phyloP scores from a whole-genome alignment of 2,113 vertebrate species.

The Ardeotis arabs region DNA sequence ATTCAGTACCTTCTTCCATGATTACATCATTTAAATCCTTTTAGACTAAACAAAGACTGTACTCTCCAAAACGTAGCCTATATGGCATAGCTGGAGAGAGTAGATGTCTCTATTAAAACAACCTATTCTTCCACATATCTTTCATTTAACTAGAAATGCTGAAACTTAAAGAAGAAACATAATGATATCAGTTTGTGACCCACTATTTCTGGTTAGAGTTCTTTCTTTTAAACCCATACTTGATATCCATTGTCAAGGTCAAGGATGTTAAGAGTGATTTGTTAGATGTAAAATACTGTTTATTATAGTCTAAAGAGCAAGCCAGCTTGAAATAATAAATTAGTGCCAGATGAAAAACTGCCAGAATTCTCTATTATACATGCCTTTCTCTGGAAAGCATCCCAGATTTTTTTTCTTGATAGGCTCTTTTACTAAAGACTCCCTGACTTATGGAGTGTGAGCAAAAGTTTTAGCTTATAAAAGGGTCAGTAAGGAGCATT shows the following conservation, averaged over 20 bases:
- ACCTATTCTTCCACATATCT: background rate
- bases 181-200: constrained; percentile 21
- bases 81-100: background rate
- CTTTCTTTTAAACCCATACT: constrained; percentile 17
- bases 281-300: constrained; percentile 52
- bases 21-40: background rate
- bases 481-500: constrained; percentile 48
- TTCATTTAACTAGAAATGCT: background rate
- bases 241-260: constrained; percentile 62
- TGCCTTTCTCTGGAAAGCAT: constrained; percentile 56
- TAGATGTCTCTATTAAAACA: background rate
- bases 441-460: constrained; percentile 66
- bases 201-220: background rate
- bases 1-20: background rate
- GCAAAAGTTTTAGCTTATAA: constrained; percentile 58
- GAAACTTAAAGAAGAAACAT: background rate
- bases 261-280: constrained; percentile 35
- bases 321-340: constrained; percentile 70
- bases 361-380: constrained; percentile 54
- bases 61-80: background rate
- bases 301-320: constrained; percentile 41
- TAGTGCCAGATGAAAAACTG: constrained; percentile 33
- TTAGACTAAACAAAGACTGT: constrained; percentile 3
- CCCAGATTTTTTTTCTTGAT: constrained; percentile 63
- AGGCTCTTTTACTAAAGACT: constrained; percentile 56